These are phyloP conservation scores for Heteropelma amictum DNA, from an alignment of 2,888 invertebrate genomes.

Conservation along the genomic window DNA sequence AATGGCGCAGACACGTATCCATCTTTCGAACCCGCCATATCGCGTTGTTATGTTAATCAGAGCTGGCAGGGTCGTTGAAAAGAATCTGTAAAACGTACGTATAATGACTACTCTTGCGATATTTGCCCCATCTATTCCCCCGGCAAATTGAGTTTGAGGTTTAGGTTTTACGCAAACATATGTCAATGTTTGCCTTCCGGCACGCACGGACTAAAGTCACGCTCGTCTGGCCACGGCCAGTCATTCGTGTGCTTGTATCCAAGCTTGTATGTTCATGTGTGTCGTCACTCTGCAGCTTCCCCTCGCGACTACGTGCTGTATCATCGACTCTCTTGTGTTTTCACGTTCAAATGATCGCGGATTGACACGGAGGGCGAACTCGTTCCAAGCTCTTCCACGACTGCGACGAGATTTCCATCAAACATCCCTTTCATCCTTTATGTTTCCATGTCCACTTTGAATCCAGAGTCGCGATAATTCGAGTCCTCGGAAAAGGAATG, in stretches of 20 bases:
- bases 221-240: constrained; percentile 63
- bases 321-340: constrained; percentile 48
- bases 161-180: constrained; percentile 72
- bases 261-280: neutral
- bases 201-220: constrained; percentile 69
- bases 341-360: constrained; percentile 64
- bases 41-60: neutral
- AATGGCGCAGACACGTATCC: neutral
- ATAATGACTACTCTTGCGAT: constrained; percentile 22
- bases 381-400: too few species aligned
- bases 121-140: neutral
- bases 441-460: too few species aligned
- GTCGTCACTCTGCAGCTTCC: constrained; percentile 6
- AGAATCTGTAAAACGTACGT: constrained; percentile 33
- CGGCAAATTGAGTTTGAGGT: constrained; percentile 46
- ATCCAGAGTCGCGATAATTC: too few species aligned
- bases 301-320: constrained; percentile 17
- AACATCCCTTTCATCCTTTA: neutral
- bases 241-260: neutral
- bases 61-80: neutral
- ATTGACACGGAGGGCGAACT: too few species aligned
- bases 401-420: too few species aligned
- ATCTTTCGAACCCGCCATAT: neutral
- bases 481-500: too few species aligned
- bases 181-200: constrained; percentile 75